A percentile compares a stretch with the other conserved stretches of the same genome.
These are phyloP conservation scores for Axinella damicornis DNA, from an alignment of 37 sponge, comb jelly and placozoan genomes.

Conservation along the genomic window DNA sequence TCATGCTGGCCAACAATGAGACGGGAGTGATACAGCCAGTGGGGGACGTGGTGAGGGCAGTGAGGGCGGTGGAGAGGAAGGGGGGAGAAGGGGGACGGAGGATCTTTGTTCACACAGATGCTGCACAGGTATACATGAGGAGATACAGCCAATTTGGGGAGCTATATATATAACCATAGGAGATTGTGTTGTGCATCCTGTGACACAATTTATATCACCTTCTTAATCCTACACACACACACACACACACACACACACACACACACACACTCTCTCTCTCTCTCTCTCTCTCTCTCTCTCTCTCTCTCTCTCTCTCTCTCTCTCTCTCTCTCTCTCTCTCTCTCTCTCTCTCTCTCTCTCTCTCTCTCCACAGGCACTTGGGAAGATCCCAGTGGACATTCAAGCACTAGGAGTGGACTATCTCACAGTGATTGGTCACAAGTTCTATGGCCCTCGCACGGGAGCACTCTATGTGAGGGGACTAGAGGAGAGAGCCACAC, in stretches of 20 bases:
- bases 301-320: too few relatives aligned
- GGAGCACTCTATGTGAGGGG: slow-evolving; percentile 88
- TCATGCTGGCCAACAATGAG: slow-evolving; percentile 96
- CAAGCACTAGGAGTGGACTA: slow-evolving; percentile 82
- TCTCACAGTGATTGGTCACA: slow-evolving; percentile 89
- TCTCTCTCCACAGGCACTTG: slow-evolving; percentile 67
- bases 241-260: background rate
- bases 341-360: too few relatives aligned
- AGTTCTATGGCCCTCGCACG: slow-evolving; percentile 95
- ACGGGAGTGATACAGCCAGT: slow-evolving; percentile 79
- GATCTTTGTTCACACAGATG: slow-evolving; percentile 56
- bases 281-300: slow-evolving; percentile 1
- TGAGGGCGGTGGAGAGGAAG: slow-evolving; percentile 21
- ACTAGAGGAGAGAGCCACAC: slow-evolving; percentile 46
- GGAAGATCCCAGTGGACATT: slow-evolving; percentile 88
- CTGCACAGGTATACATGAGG: slow-evolving; percentile 49
- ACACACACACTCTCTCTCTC: background rate
- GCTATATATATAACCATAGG: too few relatives aligned
- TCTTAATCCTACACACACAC: background rate
- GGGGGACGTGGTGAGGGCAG: slow-evolving; percentile 47
- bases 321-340: too few relatives aligned
- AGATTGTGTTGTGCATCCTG: background rate
- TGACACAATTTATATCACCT: background rate
- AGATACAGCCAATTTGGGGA: too few relatives aligned
- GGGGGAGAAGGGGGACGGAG: background rate